Conservation (phyloP, 1,140 invertebrate species). For the Formica exsecta region DNA sequence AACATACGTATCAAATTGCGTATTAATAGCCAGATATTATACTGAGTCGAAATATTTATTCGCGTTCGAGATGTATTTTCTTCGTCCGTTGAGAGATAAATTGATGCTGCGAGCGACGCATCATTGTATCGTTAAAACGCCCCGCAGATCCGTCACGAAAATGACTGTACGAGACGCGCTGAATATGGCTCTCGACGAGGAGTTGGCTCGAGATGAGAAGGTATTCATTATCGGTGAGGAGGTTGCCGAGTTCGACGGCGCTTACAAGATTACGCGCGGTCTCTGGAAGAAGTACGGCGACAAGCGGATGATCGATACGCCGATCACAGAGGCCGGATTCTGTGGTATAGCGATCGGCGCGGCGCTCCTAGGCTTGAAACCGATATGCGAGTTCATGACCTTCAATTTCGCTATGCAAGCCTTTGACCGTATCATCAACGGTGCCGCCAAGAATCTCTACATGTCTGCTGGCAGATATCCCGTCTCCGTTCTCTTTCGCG, state of each 20-base stretch:
- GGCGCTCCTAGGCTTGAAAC: conserved; percentile 92
- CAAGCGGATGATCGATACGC: conserved; percentile 98
- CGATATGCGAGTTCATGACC: conserved; percentile 94
- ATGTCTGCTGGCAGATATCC: conserved; percentile 91
- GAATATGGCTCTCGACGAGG: conserved; percentile 97
- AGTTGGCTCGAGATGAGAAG: conserved; percentile 95
- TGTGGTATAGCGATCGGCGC: conserved; percentile 97
- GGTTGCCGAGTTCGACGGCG: conserved; percentile 98
- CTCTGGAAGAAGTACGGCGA: conserved; percentile 99
- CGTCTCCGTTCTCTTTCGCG: conserved; percentile 92
- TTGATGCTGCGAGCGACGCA: neutral
- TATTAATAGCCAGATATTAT: conserved; percentile 10
- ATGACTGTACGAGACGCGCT: conserved; percentile 97
- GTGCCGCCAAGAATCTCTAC: conserved; percentile 90
- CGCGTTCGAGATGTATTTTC: conserved; percentile 34
- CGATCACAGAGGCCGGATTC: conserved; percentile 99
- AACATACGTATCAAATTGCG: conserved; percentile 32
- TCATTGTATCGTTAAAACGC: neutral
- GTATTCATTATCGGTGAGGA: conserved; percentile 98
- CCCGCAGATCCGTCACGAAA: conserved; percentile 48
- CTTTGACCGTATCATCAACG: conserved; percentile 92
- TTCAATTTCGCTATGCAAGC: conserved; percentile 94
- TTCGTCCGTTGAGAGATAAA: neutral
- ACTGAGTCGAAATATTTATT: conserved; percentile 63
- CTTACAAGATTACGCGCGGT: conserved; percentile 96